These are phyloP conservation scores for Odontocerum albicorne DNA, from an alignment of 2,888 invertebrate genomes.

Conservation along the genomic window DNA sequence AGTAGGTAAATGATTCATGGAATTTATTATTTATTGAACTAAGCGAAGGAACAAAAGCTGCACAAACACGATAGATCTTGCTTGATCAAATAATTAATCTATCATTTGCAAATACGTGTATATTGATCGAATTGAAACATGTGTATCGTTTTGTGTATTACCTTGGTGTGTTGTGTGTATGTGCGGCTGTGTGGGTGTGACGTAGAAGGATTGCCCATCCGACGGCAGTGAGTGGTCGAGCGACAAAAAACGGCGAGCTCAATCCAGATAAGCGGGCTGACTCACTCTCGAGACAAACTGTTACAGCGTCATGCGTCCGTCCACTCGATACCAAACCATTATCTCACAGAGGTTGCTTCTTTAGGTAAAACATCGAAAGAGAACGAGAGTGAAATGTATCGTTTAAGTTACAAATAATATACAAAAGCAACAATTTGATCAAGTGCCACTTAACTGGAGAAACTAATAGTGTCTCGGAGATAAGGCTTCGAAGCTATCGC, in stretches of 20 bases:
- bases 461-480: too few species aligned
- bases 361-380: too few species aligned
- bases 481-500: too few species aligned
- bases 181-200: conserved; percentile 17
- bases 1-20: too few species aligned
- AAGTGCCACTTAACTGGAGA: too few species aligned
- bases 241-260: conserved; percentile 25
- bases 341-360: too few species aligned
- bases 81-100: conserved; percentile 16
- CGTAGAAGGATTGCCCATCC: conserved; percentile 22
- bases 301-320: conserved; percentile 1
- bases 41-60: conserved; percentile 12
- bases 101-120: conserved; percentile 3
- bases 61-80: conserved; percentile 18
- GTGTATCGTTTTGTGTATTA: neutral
- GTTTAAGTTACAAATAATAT: too few species aligned
- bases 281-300: conserved; percentile 19
- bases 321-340: too few species aligned
- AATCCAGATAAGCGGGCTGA: conserved; percentile 26
- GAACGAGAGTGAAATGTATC: too few species aligned
- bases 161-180: neutral
- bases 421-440: too few species aligned
- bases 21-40: too few species aligned
- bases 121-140: conserved; percentile 1
- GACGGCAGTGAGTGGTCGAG: conserved; percentile 14